Evolutionary conservation across 2,797 vertebrate species (phyloP).

Genomic region (Alosa sapidissima): DNA sequence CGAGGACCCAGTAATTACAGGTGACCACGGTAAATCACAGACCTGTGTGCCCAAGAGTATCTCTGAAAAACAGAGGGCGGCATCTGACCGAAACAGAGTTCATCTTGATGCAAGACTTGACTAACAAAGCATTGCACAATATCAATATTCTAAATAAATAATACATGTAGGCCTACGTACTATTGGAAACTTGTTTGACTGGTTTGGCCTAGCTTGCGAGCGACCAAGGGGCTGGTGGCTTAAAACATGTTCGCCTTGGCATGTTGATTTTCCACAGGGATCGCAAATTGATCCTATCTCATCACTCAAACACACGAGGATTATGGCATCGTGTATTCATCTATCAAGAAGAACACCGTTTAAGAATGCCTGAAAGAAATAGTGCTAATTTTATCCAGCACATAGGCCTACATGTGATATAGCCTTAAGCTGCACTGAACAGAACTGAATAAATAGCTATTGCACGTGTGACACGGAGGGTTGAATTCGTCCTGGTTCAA

Average conservation of each 20-base stretch:
- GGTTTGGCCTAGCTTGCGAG: background rate
- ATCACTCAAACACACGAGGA: background rate
- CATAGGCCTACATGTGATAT: background rate
- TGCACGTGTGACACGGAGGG: background rate
- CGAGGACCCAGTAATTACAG: background rate
- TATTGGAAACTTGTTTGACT: background rate
- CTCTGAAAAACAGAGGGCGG: background rate
- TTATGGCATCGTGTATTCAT: background rate
- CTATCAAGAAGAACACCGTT: background rate
- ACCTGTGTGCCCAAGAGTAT: background rate
- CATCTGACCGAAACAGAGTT: background rate
- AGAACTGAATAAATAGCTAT: background rate
- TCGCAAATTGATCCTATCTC: conserved; percentile 8
- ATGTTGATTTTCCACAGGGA: conserved; percentile 15
- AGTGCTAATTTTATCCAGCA: background rate
- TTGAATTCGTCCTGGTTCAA: background rate
- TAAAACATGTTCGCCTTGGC: conserved; percentile 13
- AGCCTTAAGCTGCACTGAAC: background rate
- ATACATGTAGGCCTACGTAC: background rate
- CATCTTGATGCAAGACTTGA: background rate
- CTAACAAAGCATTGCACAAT: background rate
- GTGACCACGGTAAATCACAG: background rate
- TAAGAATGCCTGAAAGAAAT: background rate
- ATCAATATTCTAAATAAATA: background rate
- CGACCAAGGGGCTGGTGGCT: background rate